Evolutionary conservation across 2,888 invertebrate genomes (phyloP), one percentile per base, ranked within the genome.

Genomic region (Agonopterix arenella): DNA sequence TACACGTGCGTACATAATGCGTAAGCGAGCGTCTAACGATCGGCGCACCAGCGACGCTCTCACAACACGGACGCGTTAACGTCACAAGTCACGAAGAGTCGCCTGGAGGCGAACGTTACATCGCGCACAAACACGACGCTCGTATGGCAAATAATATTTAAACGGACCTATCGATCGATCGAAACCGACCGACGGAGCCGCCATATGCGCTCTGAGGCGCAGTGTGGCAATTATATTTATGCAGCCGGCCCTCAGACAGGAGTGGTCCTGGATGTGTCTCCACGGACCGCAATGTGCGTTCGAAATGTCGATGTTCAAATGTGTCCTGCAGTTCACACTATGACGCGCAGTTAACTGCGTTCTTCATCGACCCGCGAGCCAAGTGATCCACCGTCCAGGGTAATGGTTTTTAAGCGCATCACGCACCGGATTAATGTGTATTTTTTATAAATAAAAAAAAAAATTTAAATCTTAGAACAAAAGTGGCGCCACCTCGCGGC

Each of bases 351-450:
- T 74, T 80, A 64, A 68, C 86, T 90, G 89, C 90, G 90, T 86
- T 90, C 89, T 90, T 90, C 90, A 90, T 90, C 90, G 90, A 90
- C 81, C 78, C 85, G 84, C 84, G 89, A 90, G 88, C 89, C 90
- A 82, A 90, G 90, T 89, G 90, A 90, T 90, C 89, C 90, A 81
- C 84, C 84, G 84, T 73, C 75, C 77, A 84, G 81, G 79, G 83
- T 84, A 72, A 63, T 76, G 37, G 54, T 67, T 65, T 61, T 4
- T 4, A 18, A 18, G 18, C 18, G 18, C 18, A 18, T 18, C 4
- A 18, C 18, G 18, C 18, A 18, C 18, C 18, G 18, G 18, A 18
- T 18, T 18, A 18, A 18, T 18, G 18, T 44, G 11, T 10, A 28
- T 8, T 44, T 18, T 11, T 28, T 5, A 18, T 10, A 8, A 44